Evolutionary conservation across 2,113 vertebrate genomes (phyloP).

Genomic region (Camelus bactrianus): DNA sequence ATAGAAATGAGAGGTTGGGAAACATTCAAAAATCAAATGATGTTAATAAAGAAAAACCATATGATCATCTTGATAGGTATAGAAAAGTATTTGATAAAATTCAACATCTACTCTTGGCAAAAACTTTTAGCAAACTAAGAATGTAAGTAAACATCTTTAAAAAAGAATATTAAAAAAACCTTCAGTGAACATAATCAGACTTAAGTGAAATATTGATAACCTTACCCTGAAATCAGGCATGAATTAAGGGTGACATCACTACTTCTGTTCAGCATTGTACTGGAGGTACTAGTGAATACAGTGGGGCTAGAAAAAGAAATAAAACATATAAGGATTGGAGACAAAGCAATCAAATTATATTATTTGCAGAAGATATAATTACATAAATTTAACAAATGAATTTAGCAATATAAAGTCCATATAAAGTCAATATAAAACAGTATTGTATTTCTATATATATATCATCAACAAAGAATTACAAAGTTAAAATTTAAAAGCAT

Average conservation of each 20-base stretch:
- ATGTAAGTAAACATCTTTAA: not conserved
- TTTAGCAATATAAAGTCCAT: not conserved
- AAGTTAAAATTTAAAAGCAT: not conserved
- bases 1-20: not conserved
- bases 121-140: not conserved
- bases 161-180: not conserved
- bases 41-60: not conserved
- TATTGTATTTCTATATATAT: not conserved
- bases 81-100: not conserved
- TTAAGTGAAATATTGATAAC: not conserved
- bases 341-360: not conserved
- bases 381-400: constrained; percentile 11
- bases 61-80: not conserved
- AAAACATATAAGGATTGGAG: not conserved
- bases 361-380: not conserved
- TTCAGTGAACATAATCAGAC: not conserved
- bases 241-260: not conserved
- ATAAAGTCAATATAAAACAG: not conserved
- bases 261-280: not conserved
- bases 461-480: not conserved
- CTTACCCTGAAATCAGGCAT: not conserved
- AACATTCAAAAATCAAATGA: not conserved
- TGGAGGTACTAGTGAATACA: not conserved
- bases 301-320: no score
- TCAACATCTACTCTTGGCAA: not conserved